Evolutionary conservation across 2,888 invertebrate species (phyloP), one percentile per base, ranked within the genome.

Genomic region (Argyresthia goedartella): DNA sequence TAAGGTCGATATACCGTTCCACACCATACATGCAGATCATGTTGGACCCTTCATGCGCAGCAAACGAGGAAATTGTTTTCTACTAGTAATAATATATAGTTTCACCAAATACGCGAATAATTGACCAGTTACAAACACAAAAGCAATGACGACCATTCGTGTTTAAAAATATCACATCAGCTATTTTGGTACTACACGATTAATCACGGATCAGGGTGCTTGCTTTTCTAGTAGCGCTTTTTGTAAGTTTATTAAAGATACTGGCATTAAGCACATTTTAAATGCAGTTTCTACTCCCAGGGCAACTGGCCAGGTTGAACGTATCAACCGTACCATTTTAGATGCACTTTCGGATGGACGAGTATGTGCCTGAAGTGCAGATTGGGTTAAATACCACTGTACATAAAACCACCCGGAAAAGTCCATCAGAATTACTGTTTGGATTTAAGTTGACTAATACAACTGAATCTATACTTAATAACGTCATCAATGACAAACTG

Each of bases 361-460:
- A 53, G 9, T 15, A 49, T 35, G 39, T 53, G 8, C 36, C 25
- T 8, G 52, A 53, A 14, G 44, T 49, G 35, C 49, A 49, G 42
- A 36, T 49, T n/a, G 52, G 49, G 10, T 10, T 53, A 11, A 53
- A 49, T 14, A 49, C 44, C 44, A 44, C 44, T 14, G 44, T 44
- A 14, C 13, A 44, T 15, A 44, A 44, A 14, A 44, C n/a, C 7
- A 52, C 52, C 42, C 4, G 4, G 4, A 42, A 8, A 11, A n/a
- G 11, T n/a, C n/a, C 42, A 42, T 42, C 54, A 4, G 57, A 57
- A 35, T 14, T 67, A 9, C 52, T 89, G 8, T 65, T 67, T 1
- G 58, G 67, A 42, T 59, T 35, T 3, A 54, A n/a, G 6, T 42
- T 55, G 9, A 43, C 36, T 6, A 55, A 50, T 25, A 43, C 50